Evolutionary conservation across 2,888 invertebrate species (phyloP), one percentile per base, ranked within the genome.

Genomic region (Yponomeuta plumbellus): DNA sequence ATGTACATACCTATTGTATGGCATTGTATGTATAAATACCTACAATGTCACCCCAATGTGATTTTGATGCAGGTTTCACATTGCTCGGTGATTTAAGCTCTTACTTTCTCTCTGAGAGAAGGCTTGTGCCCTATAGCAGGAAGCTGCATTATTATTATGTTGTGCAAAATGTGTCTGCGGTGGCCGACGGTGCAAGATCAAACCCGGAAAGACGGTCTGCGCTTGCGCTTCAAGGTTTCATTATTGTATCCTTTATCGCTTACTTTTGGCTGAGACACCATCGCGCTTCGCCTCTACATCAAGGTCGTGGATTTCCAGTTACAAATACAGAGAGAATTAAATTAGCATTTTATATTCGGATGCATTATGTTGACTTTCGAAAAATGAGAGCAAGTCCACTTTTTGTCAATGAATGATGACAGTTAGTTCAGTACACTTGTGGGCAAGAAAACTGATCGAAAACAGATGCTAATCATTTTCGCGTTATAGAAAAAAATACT

Each of bases 151-250:
- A 39, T n/a, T n/a, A n/a, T n/a, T n/a, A n/a, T n/a, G n/a, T 8
- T 34, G 34, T 34, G 8, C 3, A 34, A 34, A 34, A 4, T 34
- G 34, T 34, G 34, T 34, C 34, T 34, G 34, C 34, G 34, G 3
- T 34, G 39, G 62, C 2, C 39, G 62, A 21, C 62, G 39, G 20
- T 39, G 62, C 39, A 62, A 10, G 59, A 23, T 22, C 17, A 20
- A 80, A 89, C 88, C 87, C 88, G 89, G 88, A 89, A 88, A 52
- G 44, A 17, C 44, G 17, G 44, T 83, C 77, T 76, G 76, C 77
- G 76, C 76, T 80, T 78, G 74, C 73, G 78, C 75, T 72, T 76
- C 88, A 89, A 89, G 90, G 90, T 83, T 85, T 77, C 76, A 71
- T 61, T 67, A 65, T 58, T 65, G 23, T 58, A 63, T 66, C 64